Evolutionary conservation across 2,888 invertebrate species (phyloP).

Genomic region (Nephrocerus scutellatus): DNA sequence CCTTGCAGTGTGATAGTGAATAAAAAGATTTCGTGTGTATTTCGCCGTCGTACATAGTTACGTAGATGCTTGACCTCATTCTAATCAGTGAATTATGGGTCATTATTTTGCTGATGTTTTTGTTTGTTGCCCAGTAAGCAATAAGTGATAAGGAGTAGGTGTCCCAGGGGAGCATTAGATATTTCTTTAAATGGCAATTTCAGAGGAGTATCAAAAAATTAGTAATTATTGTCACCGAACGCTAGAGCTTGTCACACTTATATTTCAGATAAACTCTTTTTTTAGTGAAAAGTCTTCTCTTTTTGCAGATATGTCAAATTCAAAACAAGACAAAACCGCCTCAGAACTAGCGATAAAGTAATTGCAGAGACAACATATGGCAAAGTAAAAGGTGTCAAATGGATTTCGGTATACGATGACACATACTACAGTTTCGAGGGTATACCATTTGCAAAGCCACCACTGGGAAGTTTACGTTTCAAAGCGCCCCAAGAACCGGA

Average conservation of each 20-base stretch:
- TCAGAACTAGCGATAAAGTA: slow-evolving; percentile 40
- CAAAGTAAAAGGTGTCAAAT: slow-evolving; percentile 42
- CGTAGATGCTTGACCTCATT: too few species aligned
- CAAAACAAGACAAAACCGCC: slow-evolving; percentile 38
- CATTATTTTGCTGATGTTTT: too few species aligned
- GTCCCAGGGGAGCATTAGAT: too few species aligned
- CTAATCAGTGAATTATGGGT: too few species aligned
- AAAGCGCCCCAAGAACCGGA: slow-evolving; percentile 48
- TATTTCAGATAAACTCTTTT: neutral
- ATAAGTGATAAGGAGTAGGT: too few species aligned
- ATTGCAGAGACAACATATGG: slow-evolving; percentile 41
- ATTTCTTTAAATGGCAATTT: too few species aligned
- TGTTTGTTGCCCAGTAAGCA: too few species aligned
- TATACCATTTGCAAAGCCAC: slow-evolving; percentile 46
- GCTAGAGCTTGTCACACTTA: neutral
- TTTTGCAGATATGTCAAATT: slow-evolving; percentile 41
- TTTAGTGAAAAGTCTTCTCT: neutral
- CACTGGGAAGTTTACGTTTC: slow-evolving; percentile 40
- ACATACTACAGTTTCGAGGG: slow-evolving; percentile 44
- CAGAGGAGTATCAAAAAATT: too few species aligned
- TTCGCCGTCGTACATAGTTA: too few species aligned
- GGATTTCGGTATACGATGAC: slow-evolving; percentile 40
- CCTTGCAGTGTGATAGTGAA: too few species aligned
- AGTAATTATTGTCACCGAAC: too few species aligned
- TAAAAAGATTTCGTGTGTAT: too few species aligned